Evolutionary conservation across 2,113 vertebrate genomes (phyloP).

Genomic region (Helogale parvula): DNA sequence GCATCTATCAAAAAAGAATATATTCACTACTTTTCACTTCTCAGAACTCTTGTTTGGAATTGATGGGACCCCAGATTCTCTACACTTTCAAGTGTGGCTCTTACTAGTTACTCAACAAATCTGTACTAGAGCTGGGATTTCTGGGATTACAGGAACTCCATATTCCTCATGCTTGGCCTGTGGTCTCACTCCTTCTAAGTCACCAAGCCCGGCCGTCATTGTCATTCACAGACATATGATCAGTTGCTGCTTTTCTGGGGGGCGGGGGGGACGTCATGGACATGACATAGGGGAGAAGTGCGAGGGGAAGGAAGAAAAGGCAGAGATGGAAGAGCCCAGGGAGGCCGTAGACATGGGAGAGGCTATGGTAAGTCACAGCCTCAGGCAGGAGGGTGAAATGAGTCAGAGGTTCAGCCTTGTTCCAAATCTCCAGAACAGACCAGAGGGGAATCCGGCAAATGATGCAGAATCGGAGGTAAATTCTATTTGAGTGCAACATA

Average conservation of each 20-base stretch:
- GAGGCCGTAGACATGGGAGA: not conserved
- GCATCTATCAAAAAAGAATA: not conserved
- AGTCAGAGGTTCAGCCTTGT: not conserved
- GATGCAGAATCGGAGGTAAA: not conserved
- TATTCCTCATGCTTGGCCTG: not conserved
- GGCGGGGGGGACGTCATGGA: not conserved
- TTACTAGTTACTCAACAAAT: not conserved
- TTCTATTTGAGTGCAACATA: not conserved
- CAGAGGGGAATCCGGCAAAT: not conserved
- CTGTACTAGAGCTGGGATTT: not conserved
- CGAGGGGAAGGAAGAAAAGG: not conserved
- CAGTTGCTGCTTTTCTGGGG: not conserved
- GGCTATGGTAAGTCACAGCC: not conserved
- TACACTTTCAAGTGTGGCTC: not conserved
- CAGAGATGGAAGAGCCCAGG: not conserved
- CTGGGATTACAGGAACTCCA: not conserved
- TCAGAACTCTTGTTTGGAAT: not conserved
- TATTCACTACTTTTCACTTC: not conserved
- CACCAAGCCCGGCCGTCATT: not conserved
- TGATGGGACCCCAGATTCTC: not conserved
- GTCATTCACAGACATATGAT: not conserved
- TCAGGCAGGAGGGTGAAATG: not conserved
- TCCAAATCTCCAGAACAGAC: not conserved
- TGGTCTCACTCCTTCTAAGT: not conserved
- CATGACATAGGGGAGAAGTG: not conserved